Base-by-base conservation (phyloP, 2,797 vertebrate species). In the Macroramphosus scolopax region DNA sequence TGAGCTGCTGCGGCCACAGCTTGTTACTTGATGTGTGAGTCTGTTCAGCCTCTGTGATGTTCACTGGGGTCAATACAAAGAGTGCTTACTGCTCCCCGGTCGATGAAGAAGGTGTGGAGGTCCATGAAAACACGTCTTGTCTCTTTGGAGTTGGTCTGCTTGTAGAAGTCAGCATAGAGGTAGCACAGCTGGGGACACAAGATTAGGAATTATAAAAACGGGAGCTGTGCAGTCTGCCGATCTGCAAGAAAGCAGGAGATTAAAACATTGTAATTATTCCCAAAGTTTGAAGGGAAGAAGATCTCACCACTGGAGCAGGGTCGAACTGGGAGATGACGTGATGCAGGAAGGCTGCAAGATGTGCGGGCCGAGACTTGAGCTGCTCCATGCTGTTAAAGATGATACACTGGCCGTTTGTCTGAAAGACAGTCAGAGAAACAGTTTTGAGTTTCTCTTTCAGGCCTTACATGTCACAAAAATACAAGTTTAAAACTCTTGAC, bases 261-360 rank as follows among this genome's bases (percentile, higher is more conserved):
- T 0, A 50, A 45, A 11, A 17, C 6, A 39, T 8, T 28, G 32
- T 20, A 12, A 20, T 6, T 17, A 41, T 33, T 4, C n/a, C 38
- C 33, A 2, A 38, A 9, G 24, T 41, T 15, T 16, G 17, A 51
- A 30, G 6, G 8, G 8, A 28, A 18, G 12, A 18, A 14, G 15
- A 16, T 52, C 59, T 52, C 67, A 99, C 97, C 93, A 97, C 74
- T 0, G 94, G 92, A 62, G 94, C 92, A 30, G 97, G 94, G 70
- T 98, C 96, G 54, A 98, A 98, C 84, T 98, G 97, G 63, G 95
- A 98, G 67, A 98, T 93, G 22, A 98, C 96, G 17, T 99, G 91
- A 77, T 98, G 96, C 70, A 99, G 87, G 54, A 99, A 96, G 20
- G 91, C 96, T 55, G 95, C 93, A 47, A 99, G 87, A 86, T 99